Base-by-base conservation (phyloP, 2,797 vertebrate genomes). In the Sebastes matsubarae region DNA sequence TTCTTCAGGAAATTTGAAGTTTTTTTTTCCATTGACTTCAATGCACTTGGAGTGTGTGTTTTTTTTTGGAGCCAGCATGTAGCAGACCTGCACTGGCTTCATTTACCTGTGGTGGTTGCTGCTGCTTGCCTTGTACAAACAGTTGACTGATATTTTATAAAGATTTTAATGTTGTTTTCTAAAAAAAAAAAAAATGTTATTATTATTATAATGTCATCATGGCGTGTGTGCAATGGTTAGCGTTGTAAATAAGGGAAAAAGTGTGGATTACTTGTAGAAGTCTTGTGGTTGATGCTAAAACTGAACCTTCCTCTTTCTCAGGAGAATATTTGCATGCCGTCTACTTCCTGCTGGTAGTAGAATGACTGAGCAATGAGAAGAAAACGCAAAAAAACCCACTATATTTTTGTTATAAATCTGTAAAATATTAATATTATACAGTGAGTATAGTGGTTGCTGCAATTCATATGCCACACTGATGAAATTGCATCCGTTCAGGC, bases 281-380 rank as follows among this genome's bases (percentile, higher is more conserved):
- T 81, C 25, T 75, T 88, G 72, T 73, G 71, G 79, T 81, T 74
- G 29, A 86, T 34, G 14, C 61, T 88, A 13, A 75, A 79, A 78
- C 57, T 71, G 52, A 88, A 84, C 75, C 83, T 83, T 90, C 89
- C 88, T 91, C 84, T 91, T 90, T 93, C 90, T 91, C 90, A 92
- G 91, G 83, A 88, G 79, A 83, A 63, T 32, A 68, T 64, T 77
- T 86, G 83, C 87, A 86, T 87, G 80, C 34, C 22, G 4, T 73
- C 72, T 68, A 67, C 78, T 89, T 87, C 72, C 68, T 66, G 68
- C 73, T 50, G 9, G n/a, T 79, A n/a, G 63, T 65, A 68, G 42
- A 79, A 71, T 84, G 69, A 89, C 74, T 75, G 57, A 77, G 86
- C 74, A 78, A 55, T 65, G 50, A 42, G 25, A 71, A 6, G 59